Conservation (phyloP, 2,113 vertebrate genomes). For the Helogale parvula region DNA sequence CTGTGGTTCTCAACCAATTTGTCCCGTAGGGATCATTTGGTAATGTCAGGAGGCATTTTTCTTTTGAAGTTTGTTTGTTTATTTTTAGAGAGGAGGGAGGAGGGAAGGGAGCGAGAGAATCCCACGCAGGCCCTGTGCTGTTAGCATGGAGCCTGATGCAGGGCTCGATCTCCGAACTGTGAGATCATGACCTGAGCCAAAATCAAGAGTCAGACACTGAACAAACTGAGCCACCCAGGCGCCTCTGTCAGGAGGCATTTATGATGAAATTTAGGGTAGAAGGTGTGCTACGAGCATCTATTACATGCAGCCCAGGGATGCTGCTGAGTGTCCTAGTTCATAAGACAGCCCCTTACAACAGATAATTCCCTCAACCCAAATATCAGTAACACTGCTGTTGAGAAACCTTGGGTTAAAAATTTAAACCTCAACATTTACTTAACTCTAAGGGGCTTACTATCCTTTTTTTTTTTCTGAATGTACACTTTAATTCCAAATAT, state of each 20-base stretch:
- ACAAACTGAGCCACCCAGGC: too few species aligned
- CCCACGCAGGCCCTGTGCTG: too few species aligned
- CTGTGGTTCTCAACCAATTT: background rate
- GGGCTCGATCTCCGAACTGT: too few species aligned
- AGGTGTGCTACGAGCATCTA: background rate
- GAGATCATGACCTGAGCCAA: too few species aligned
- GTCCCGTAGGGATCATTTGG: too few species aligned
- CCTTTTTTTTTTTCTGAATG: background rate
- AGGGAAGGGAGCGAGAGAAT: too few species aligned
- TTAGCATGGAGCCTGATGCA: too few species aligned
- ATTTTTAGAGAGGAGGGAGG: too few species aligned
- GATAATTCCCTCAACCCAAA: background rate
- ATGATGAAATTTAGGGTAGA: background rate
- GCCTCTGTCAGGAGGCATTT: background rate
- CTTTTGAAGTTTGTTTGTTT: too few species aligned
- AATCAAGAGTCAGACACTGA: too few species aligned
- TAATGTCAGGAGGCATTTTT: background rate
- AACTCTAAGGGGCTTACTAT: background rate
- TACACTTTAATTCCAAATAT: background rate
- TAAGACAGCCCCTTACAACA: accelerated
- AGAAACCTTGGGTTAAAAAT: background rate
- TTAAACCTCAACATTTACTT: background rate
- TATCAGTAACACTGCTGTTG: background rate
- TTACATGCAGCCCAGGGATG: background rate
- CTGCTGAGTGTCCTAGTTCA: background rate